Evolutionary conservation across 2,888 invertebrate genomes (phyloP).

Genomic region (Minunthozetes semirufus): DNA sequence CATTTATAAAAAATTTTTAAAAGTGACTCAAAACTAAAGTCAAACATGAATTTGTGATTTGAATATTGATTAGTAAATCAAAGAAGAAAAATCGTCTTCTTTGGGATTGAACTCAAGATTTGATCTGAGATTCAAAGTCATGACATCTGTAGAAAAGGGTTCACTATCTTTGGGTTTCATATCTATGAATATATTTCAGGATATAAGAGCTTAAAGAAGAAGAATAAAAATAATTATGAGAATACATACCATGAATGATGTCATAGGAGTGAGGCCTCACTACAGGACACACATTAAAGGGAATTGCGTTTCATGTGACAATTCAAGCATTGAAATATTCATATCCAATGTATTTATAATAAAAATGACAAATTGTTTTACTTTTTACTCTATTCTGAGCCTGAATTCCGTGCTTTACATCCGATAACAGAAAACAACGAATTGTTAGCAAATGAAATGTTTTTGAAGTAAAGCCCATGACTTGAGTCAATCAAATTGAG

Average conservation of each 20-base stretch:
- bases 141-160: background rate
- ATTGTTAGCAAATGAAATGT: background rate
- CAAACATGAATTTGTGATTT: background rate
- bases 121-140: background rate
- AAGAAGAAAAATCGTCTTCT: background rate
- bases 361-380: conserved; percentile 6
- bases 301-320: background rate
- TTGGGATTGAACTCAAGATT: background rate
- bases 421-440: background rate
- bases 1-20: background rate
- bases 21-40: background rate
- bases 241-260: background rate
- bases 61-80: background rate
- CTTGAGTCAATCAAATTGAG: conserved; percentile 2
- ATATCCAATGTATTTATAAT: background rate
- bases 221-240: background rate
- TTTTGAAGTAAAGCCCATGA: background rate
- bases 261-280: conserved; percentile 2
- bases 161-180: background rate
- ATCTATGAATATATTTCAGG: background rate
- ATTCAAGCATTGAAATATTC: background rate
- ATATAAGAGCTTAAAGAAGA: background rate
- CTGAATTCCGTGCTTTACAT: background rate
- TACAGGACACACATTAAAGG: background rate
- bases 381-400: background rate